phyloP scores from a whole-genome alignment of 1,140 invertebrate species.

The Telenomus remus region DNA sequence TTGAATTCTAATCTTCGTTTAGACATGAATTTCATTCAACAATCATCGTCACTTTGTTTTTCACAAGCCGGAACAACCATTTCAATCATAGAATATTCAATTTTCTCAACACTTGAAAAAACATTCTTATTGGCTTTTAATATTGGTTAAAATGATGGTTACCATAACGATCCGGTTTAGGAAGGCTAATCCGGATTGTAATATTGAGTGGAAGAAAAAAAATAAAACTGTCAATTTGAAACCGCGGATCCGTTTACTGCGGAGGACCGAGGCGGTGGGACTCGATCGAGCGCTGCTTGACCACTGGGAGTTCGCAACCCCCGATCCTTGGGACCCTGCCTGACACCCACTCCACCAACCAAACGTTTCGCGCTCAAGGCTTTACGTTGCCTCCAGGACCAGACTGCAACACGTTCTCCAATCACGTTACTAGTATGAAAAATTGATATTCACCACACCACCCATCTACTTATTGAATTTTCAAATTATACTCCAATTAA shows the following conservation, averaged over 20 bases:
- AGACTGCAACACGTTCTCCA: constrained; percentile 52
- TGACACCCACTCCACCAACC: constrained; percentile 50
- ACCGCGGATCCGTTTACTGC: constrained; percentile 23
- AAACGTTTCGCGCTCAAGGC: constrained; percentile 56
- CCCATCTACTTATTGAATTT: constrained; percentile 37
- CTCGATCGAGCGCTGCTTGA: constrained; percentile 58
- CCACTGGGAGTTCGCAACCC: constrained; percentile 52
- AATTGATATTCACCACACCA: constrained; percentile 49
- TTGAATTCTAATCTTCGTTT: no score
- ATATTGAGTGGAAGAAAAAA: not conserved
- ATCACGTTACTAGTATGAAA: constrained; percentile 50
- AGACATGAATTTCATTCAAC: no score
- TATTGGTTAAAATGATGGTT: constrained; percentile 4
- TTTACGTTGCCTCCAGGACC: constrained; percentile 51
- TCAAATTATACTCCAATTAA: constrained; percentile 42
- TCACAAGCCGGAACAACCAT: no score
- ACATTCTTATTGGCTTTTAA: no score
- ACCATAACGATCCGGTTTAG: constrained; percentile 24
- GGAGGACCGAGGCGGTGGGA: constrained; percentile 48
- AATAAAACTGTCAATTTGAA: not conserved
- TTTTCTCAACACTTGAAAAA: no score
- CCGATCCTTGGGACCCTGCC: constrained; percentile 54
- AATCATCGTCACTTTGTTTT: no score
- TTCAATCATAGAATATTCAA: no score
- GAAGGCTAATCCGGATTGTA: not conserved